Percentiles rank a stretch among this genome's conserved stretches.
Evolutionary conservation across 2,888 invertebrate genomes (phyloP).

Genomic region (Drosophila niveifrons): DNA sequence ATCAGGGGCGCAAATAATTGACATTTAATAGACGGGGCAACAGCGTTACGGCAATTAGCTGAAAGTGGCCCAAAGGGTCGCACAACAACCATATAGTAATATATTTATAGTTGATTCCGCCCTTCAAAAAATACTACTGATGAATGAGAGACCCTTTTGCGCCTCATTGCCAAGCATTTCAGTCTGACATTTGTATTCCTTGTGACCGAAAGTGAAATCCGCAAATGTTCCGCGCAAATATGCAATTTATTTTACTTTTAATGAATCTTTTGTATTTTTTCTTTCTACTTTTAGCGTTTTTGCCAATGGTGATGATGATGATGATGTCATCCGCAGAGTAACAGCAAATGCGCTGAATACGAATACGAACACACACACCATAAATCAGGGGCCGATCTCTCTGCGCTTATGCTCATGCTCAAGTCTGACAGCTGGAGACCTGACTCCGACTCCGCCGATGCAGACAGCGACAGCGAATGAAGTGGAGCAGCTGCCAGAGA

Average conservation of each 20-base stretch:
- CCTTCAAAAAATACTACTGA: conserved; percentile 1
- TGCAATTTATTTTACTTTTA: conserved; percentile 47
- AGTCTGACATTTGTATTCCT: conserved; percentile 29
- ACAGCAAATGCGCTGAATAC: conserved; percentile 29
- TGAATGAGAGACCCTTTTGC: conserved; percentile 26
- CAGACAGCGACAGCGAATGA: conserved; percentile 29
- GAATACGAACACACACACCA: conserved; percentile 42
- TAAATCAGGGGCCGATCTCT: conserved; percentile 68
- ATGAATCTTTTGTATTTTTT: conserved; percentile 35
- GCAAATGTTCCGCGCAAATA: conserved; percentile 38
- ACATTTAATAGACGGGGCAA: conserved; percentile 46
- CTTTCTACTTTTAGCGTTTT: conserved; percentile 12
- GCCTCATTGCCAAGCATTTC: conserved; percentile 30
- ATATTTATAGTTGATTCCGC: not conserved
- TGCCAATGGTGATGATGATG: conserved; percentile 51
- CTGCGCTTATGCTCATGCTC: conserved; percentile 47
- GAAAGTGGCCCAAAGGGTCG: conserved; percentile 49
- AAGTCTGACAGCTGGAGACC: conserved; percentile 57
- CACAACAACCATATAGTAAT: conserved; percentile 10
- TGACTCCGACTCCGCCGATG: conserved; percentile 24
- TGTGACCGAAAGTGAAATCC: conserved; percentile 52
- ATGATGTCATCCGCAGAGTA: conserved; percentile 73
- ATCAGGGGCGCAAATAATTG: conserved; percentile 61
- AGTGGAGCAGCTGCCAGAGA: conserved; percentile 76
- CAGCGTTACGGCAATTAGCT: conserved; percentile 55